These are phyloP conservation scores for Disparrhopalites patrizii DNA, from an alignment of 2,888 invertebrate genomes.

Conservation along the genomic window DNA sequence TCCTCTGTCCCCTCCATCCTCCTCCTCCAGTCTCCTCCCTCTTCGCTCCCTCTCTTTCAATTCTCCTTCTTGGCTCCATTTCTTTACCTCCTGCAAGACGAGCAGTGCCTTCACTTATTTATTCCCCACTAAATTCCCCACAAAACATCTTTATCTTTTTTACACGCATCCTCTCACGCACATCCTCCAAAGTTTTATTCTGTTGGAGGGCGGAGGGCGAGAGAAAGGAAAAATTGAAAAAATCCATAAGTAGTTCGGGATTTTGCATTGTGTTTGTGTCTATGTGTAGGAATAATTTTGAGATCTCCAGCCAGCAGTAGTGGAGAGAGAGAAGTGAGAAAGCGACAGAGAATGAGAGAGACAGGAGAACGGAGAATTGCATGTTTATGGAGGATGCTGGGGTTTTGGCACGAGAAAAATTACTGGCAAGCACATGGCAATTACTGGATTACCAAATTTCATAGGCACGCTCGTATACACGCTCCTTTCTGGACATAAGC, in stretches of 20 bases:
- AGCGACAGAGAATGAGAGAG: background rate
- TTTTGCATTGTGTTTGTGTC: background rate
- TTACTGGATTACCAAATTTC: background rate
- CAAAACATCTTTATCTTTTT: too few relatives aligned
- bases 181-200: constrained; percentile 17
- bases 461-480: background rate
- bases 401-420: constrained; percentile 5
- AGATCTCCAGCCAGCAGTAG: too few relatives aligned
- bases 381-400: too few relatives aligned
- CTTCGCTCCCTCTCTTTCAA: background rate
- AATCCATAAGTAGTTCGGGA: background rate
- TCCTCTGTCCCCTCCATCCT: background rate
- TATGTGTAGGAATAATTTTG: background rate
- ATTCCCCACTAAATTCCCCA: too few relatives aligned
- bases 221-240: too few relatives aligned
- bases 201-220: background rate
- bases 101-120: too few relatives aligned
- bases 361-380: too few relatives aligned
- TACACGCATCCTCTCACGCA: too few relatives aligned
- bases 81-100: too few relatives aligned
- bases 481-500: background rate
- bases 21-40: background rate
- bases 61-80: too few relatives aligned
- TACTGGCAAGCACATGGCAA: background rate
- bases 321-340: background rate